Evolutionary conservation across 2,113 vertebrate species (phyloP), one percentile per base, ranked within the genome.

Genomic region (Melanotaenia duboulayi): DNA sequence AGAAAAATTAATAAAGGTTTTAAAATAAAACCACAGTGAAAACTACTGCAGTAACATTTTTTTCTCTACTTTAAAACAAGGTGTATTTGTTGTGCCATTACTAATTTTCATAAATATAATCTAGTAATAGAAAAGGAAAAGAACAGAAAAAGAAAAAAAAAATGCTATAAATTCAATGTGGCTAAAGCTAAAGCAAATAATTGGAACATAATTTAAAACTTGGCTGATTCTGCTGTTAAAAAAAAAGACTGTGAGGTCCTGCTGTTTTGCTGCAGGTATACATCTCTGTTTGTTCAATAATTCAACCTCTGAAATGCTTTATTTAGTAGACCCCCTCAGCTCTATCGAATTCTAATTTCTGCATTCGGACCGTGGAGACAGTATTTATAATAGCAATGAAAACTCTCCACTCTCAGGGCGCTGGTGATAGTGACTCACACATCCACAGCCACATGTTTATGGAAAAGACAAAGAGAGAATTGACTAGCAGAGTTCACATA

Each of bases 221-320:
- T 83, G 68, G 58, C 59, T 80, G 77, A 66, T 81, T 86, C 69
- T 67, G 68, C 65, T 66, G 74, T 62, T 82, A 51, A 65, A 74
- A 79, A 79, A 67, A 68, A 87, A 76, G 58, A 83, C 57, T 72
- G 74, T 59, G 60, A 74, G 64, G 67, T 42, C 70, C 54, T 35
- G 58, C 44, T 78, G 73, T 87, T 86, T 85, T 78, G 79, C 89
- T 84, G 72, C 80, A 91, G 90, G 86, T 92, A 79, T 84, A 90
- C 86, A 90, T 89, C 78, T 86, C 81, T 74, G 73, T 89, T 87
- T 87, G 72, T 81, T 92, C 83, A 92, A 90, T 92, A 87, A 93
- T 92, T 91, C 76, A 91, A n/a, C 58, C n/a, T 23, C 61, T 20
- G 19, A 83, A 85, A 90, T 87, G 61, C 78, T 86, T 91, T 90